These are phyloP conservation scores for Drosophila dunni DNA, from an alignment of 1,140 invertebrate species.

Conservation along the genomic window DNA sequence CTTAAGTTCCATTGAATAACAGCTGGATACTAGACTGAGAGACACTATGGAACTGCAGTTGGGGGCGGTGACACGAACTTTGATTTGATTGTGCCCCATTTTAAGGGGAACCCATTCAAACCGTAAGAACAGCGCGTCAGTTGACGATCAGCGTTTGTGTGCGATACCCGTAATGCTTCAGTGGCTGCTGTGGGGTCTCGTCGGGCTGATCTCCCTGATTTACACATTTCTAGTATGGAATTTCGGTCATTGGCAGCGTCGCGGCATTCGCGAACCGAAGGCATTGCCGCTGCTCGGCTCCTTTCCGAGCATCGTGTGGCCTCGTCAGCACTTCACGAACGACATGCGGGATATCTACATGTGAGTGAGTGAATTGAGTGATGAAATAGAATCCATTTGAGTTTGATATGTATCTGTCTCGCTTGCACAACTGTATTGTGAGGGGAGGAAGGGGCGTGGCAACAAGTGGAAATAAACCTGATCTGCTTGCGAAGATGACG, in stretches of 20 bases:
- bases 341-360: constrained; percentile 78
- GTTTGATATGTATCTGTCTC: too few relatives aligned
- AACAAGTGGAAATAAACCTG: too few relatives aligned
- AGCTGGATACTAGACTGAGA: not conserved
- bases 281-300: constrained; percentile 75
- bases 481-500: too few relatives aligned
- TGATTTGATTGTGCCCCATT: not conserved
- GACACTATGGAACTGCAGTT: not conserved
- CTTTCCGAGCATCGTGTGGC: constrained; percentile 85
- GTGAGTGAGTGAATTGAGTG: constrained; percentile 34
- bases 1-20: constrained; percentile 1
- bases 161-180: constrained; percentile 39
- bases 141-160: constrained; percentile 13
- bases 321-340: constrained; percentile 65
- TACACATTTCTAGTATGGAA: constrained; percentile 82
- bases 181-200: constrained; percentile 36
- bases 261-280: constrained; percentile 69
- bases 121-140: not conserved
- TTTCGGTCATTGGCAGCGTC: constrained; percentile 81
- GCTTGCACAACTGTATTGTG: too few relatives aligned
- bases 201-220: constrained; percentile 29
- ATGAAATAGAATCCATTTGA: too few relatives aligned
- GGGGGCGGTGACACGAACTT: not conserved
- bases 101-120: not conserved
- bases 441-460: too few relatives aligned